Evolutionary conservation across 1,140 invertebrate genomes (phyloP), one percentile per base, ranked within the genome.

Genomic region (Drosophila burlai): DNA sequence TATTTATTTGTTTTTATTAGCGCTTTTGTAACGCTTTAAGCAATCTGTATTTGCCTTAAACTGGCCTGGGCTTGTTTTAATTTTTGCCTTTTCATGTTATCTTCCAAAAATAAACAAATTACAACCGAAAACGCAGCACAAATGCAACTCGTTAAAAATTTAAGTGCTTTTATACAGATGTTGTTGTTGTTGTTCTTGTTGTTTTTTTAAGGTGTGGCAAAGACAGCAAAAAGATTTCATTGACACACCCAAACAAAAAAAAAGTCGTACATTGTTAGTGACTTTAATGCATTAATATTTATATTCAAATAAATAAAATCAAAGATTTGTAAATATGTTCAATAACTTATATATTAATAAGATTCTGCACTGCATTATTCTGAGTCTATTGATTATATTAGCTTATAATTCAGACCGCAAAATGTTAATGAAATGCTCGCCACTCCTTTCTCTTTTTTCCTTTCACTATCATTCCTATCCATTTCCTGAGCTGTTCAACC

Each of bases 361-460:
- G 8, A 16, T 52, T 73, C 24, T 38, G n/a, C 10, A 29, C 31
- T 61, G 46, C 46, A 72, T 72, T 45, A 36, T 36, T 24, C 43
- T 38, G 43, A 72, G 29, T 72, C 36, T 26, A 74, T 73, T 26
- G 68, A 73, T 61, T 74, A 11, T 68, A 71, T 68, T 68, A 52
- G 34, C 24, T 74, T 72, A 73, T 74, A 73, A 72, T 45, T 43
- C 38, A 2, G n/a, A 16, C 15, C 45, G 46, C 68, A 61, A 43
- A 74, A 74, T 74, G 55, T 74, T 73, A 61, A 74, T 74, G 46
- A 73, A 73, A 73, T 52, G 24, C 11, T 43, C 67, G 38, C 69
- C 46, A 50, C 57, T 58, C 68, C 71, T 73, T 61, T 72, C 46
- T 29, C 69, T 73, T 73, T 73, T 50, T 57, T 38, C 68, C 69